A percentile compares a stretch with the other conserved stretches of the same genome.
These are phyloP conservation scores for Procambarus clarkii DNA, from an alignment of 1,140 invertebrate species.

Conservation along the genomic window DNA sequence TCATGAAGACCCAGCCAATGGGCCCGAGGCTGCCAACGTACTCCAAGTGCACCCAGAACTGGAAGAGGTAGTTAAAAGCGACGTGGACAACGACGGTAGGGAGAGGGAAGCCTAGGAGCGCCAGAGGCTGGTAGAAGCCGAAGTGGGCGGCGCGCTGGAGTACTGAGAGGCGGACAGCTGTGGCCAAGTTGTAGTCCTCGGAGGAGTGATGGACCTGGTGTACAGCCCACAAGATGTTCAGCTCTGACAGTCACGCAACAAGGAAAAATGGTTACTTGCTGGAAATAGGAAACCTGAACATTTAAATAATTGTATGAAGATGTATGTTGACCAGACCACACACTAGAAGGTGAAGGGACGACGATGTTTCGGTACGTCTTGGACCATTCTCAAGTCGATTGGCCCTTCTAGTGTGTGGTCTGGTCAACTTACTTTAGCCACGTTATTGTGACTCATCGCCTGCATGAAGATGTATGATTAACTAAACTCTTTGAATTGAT, in stretches of 20 bases:
- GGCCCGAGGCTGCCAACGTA: constrained; percentile 77
- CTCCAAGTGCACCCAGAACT: constrained; percentile 79
- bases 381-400: no score
- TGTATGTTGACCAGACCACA: no score
- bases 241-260: constrained; percentile 77
- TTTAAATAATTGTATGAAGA: no score
- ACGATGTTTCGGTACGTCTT: no score
- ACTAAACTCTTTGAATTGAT: no score
- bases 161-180: constrained; percentile 88
- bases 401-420: no score
- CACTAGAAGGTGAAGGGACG: no score
- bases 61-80: constrained; percentile 80
- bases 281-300: no score
- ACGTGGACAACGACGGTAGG: constrained; percentile 80
- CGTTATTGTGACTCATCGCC: no score
- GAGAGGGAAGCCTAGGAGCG: constrained; percentile 86
- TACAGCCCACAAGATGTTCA: constrained; percentile 94
- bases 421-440: no score
- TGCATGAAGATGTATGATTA: no score
- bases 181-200: constrained; percentile 94
- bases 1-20: constrained; percentile 80
- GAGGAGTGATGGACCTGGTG: constrained; percentile 97
- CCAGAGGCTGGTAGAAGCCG: constrained; percentile 91
- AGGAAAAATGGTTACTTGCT: background rate
- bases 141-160: constrained; percentile 81